Evolutionary conservation across 2,113 vertebrate species (phyloP).

Genomic region (Vulpes lagopus): DNA sequence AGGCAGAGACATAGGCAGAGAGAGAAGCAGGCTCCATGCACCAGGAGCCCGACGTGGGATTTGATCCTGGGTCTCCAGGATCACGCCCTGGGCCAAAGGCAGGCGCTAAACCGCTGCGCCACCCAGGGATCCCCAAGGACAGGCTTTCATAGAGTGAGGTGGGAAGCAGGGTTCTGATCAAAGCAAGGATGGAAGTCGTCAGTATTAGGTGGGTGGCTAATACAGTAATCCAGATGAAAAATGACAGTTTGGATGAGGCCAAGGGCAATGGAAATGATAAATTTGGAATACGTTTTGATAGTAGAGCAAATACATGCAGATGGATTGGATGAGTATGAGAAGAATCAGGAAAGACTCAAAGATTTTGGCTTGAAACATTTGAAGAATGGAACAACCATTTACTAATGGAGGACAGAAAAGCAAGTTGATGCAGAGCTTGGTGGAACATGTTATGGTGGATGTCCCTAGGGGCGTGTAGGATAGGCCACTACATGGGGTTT

Average conservation of each 20-base stretch:
- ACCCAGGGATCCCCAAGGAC: too few species aligned
- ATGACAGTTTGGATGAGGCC: background rate
- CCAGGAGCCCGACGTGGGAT: too few species aligned
- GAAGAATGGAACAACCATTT: background rate
- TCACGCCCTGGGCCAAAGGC: too few species aligned
- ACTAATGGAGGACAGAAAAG: background rate
- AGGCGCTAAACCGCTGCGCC: too few species aligned
- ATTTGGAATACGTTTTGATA: background rate
- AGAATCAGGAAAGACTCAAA: background rate
- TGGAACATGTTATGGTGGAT: background rate
- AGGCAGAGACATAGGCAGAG: too few species aligned
- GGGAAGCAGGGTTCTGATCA: background rate
- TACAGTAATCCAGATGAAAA: background rate
- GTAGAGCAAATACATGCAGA: background rate
- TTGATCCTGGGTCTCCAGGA: too few species aligned
- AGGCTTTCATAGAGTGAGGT: background rate
- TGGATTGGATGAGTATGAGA: background rate
- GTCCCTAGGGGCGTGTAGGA: background rate
- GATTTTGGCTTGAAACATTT: background rate
- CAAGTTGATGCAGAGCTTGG: background rate
- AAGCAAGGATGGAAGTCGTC: background rate
- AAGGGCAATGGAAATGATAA: background rate
- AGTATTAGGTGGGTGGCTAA: background rate
- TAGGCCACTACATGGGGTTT: background rate
- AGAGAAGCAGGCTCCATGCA: too few species aligned